Evolutionary conservation across 2,113 vertebrate genomes (phyloP).

Genomic region (Hyla sarda): DNA sequence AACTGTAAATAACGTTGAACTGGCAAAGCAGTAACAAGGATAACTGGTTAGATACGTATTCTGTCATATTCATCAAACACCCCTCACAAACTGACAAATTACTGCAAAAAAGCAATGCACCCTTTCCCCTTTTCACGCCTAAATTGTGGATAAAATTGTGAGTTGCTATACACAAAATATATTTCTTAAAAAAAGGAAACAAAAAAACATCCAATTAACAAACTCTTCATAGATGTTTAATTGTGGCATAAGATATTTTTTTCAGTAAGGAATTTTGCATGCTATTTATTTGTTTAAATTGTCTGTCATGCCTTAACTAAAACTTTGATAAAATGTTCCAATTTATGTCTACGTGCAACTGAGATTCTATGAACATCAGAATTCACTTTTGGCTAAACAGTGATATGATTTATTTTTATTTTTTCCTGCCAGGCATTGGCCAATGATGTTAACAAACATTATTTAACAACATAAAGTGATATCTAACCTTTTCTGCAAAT

Average conservation of each 20-base stretch:
- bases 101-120: constrained; percentile 95
- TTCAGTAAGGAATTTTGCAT: constrained; percentile 88
- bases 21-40: constrained; percentile 95
- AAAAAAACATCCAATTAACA: constrained; percentile 80
- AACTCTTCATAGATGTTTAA: constrained; percentile 75
- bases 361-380: constrained; percentile 76
- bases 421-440: constrained; percentile 86
- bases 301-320: constrained; percentile 92
- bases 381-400: constrained; percentile 75
- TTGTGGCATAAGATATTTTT: constrained; percentile 81
- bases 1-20: constrained; percentile 89
- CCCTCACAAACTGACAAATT: constrained; percentile 95
- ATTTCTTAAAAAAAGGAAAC: constrained; percentile 77
- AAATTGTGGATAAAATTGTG: constrained; percentile 86
- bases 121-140: constrained; percentile 83
- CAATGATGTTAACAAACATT: constrained; percentile 85
- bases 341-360: constrained; percentile 87
- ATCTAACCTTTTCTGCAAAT: constrained; percentile 79
- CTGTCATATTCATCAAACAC: constrained; percentile 91
- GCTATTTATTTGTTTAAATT: constrained; percentile 91
- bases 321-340: constrained; percentile 74
- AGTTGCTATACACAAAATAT: constrained; percentile 91
- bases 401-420: constrained; percentile 75
- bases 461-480: constrained; percentile 79
- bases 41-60: constrained; percentile 98